Evolutionary conservation across 2,888 invertebrate genomes (phyloP).

Genomic region (Baronia brevicornis): DNA sequence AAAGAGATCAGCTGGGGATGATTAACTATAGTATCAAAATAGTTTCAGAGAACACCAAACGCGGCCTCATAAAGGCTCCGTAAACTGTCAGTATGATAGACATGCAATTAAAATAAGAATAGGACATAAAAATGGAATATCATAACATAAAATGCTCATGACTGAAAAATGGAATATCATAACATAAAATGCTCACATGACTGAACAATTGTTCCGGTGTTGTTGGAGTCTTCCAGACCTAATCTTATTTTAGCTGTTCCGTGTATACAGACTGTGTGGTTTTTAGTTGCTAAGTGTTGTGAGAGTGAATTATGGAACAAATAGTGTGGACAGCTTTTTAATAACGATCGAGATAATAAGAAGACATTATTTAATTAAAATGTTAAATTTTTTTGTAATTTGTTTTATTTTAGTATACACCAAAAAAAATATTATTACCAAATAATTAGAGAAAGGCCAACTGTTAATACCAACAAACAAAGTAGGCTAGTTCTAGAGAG

Average conservation of each 20-base stretch:
- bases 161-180: conserved; percentile 13
- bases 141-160: conserved; percentile 12
- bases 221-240: conserved; percentile 21
- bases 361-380: conserved; percentile 70
- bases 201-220: conserved; percentile 5
- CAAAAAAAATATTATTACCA: neutral
- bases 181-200: conserved; percentile 11
- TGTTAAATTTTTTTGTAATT: conserved; percentile 51
- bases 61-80: conserved; percentile 17
- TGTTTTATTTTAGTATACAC: conserved; percentile 8
- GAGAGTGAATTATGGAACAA: conserved; percentile 72
- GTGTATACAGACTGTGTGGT: conserved; percentile 51
- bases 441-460: no score
- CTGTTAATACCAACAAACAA: no score
- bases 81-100: conserved; percentile 21
- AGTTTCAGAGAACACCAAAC: conserved; percentile 20
- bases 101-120: conserved; percentile 50
- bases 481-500: no score
- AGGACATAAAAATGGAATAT: conserved; percentile 22
- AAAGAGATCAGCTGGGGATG: conserved; percentile 83
- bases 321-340: conserved; percentile 61
- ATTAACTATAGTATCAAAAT: conserved; percentile 50
- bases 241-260: conserved; percentile 43
- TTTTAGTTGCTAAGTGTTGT: conserved; percentile 56
- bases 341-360: conserved; percentile 52